Evolutionary conservation across 2,113 vertebrate genomes (phyloP), one percentile per base, ranked within the genome.

Genomic region (Sinocyclocheilus grahami): DNA sequence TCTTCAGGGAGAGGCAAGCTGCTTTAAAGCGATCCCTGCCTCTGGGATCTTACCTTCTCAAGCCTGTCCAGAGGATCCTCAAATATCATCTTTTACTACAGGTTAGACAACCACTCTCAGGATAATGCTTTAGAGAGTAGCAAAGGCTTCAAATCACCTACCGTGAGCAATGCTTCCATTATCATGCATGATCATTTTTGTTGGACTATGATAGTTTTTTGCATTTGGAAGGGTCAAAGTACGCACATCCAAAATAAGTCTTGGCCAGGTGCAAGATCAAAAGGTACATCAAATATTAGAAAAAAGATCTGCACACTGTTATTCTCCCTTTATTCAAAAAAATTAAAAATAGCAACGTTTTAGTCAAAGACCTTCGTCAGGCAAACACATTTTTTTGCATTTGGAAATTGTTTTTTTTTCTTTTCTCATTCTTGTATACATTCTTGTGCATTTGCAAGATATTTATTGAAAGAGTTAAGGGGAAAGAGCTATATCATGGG

Each of bases 31-130:
- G 97, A 0, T 94, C 95, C 0, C 92, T 99, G 88, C 97, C 98
- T 33, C 91, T 99, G 0, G 97, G 98, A 0, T 97, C 97, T 18
- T 99, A 97, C 93, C 95, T 99, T 84, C 95, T 99, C 48, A 99
- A 99, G 86, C 98, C 97, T 0, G 97, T 99, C 20, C 97, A 99
- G 95, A 96, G 97, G 92, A 97, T 99, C 92, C 96, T 99, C 84
- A 99, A 99, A 84, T 99, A 99, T 91, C 98, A 99, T 91, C 92
- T 98, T 77, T 95, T 99, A 87, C 95, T 99, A 12, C 98, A 99
- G 97, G 98, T 98, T 72, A 58, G 58, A 53, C 5, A 74, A 60
- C 16, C 8, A 24, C 69, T 39, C 5, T 3, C 18, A 13, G 14
- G 22, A 13, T 78, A 30, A 78, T 30, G 55, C 27, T 78, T 13